phyloP scores from a whole-genome alignment of 2,888 invertebrate genomes.

The Mystacides longicornis region DNA sequence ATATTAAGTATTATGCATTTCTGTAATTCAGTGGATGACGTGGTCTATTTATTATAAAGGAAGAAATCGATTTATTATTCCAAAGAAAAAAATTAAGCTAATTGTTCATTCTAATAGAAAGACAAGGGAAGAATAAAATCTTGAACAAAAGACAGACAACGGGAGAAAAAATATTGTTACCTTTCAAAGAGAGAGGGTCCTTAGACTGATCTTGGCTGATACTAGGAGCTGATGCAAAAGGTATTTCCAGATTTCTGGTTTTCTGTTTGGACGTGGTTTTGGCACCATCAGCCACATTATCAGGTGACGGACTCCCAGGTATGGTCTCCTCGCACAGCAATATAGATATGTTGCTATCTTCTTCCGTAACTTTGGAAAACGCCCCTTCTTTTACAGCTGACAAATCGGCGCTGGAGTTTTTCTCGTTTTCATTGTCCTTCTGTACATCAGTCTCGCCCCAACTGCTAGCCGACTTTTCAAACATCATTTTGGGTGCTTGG shows the following conservation, averaged over 20 bases:
- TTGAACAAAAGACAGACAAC: too few species aligned
- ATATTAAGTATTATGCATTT: too few species aligned
- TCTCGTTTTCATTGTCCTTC: slow-evolving; percentile 44
- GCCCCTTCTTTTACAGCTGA: slow-evolving; percentile 25
- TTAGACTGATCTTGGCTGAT: slow-evolving; percentile 36
- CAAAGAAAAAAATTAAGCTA: too few species aligned
- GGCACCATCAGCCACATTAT: slow-evolving; percentile 33
- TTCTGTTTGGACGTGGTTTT: slow-evolving; percentile 40
- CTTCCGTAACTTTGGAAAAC: slow-evolving; percentile 30
- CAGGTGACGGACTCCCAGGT: slow-evolving; percentile 80
- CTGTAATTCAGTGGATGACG: too few species aligned
- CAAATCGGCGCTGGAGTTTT: not conserved
- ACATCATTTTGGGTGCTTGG: slow-evolving; percentile 28
- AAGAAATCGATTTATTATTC: too few species aligned
- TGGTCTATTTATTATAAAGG: too few species aligned
- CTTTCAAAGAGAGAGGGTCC: slow-evolving; percentile 31
- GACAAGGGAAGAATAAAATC: too few species aligned
- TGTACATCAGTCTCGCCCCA: slow-evolving; percentile 46
- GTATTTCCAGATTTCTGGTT: slow-evolving; percentile 53
- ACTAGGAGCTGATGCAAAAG: slow-evolving; percentile 61
- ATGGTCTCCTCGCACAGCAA: slow-evolving; percentile 85
- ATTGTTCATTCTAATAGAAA: too few species aligned
- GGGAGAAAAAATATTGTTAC: slow-evolving; percentile 8
- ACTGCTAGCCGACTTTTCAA: slow-evolving; percentile 44
- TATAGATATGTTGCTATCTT: slow-evolving; percentile 65